Evolutionary conservation across 2,797 vertebrate species (phyloP).

Genomic region (Trichosurus vulpecula): DNA sequence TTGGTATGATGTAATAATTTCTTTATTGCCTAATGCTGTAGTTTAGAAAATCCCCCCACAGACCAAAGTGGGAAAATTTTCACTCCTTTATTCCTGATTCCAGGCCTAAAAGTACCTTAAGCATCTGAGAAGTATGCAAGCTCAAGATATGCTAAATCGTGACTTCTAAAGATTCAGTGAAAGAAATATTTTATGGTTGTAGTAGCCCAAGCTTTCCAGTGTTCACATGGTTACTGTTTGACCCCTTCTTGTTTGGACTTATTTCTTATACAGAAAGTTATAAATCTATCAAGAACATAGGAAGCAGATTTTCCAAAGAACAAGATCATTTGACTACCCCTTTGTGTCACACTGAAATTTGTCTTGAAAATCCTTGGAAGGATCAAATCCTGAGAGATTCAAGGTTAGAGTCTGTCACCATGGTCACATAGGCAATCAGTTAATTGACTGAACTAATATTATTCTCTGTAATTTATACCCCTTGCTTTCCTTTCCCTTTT

Average conservation of each 20-base stretch:
- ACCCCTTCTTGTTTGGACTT: background rate
- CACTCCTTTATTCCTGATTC: background rate
- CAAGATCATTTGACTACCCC: background rate
- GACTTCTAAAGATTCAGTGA: background rate
- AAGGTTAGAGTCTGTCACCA: background rate
- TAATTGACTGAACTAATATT: background rate
- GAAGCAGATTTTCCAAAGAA: background rate
- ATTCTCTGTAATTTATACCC: background rate
- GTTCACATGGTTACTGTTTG: background rate
- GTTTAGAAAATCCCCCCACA: background rate
- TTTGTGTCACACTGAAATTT: background rate
- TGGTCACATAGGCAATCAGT: no score
- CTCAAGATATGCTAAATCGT: background rate
- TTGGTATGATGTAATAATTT: background rate
- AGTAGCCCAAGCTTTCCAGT: background rate
- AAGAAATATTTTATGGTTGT: background rate
- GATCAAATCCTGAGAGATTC: background rate
- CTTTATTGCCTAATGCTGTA: background rate
- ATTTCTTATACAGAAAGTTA: constrained; percentile 13
- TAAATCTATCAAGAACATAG: background rate
- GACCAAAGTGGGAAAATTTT: background rate
- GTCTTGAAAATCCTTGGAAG: background rate
- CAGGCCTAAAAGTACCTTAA: background rate
- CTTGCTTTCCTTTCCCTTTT: background rate
- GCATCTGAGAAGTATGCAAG: background rate